phyloP scores from a whole-genome alignment of 1,140 invertebrate species.

The Ctenoplectra terminalis region DNA sequence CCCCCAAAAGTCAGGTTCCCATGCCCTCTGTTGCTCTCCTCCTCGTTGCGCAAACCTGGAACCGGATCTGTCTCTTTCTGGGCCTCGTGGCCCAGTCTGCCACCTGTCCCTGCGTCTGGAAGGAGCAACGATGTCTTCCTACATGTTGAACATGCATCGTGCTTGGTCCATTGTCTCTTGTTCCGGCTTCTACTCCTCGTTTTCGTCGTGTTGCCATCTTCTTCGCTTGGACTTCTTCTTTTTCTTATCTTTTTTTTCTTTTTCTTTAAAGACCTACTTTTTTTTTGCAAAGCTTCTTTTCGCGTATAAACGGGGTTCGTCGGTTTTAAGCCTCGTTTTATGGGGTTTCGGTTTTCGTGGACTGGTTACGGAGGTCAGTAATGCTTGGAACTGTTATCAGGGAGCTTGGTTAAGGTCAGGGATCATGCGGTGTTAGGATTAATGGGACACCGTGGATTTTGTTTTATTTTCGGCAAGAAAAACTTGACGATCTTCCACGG shows the following conservation, averaged over 20 bases:
- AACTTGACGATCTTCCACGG: too few relatives aligned
- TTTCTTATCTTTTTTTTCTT: neutral
- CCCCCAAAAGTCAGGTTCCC: constrained; percentile 82
- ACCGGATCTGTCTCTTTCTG: constrained; percentile 65
- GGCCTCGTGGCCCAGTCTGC: constrained; percentile 71
- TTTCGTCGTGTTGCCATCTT: constrained; percentile 6
- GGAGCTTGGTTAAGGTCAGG: neutral
- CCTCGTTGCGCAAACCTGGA: constrained; percentile 32
- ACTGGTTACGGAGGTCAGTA: neutral
- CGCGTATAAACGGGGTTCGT: too few relatives aligned
- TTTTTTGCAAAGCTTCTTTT: neutral
- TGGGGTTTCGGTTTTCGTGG: neutral
- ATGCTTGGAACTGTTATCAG: neutral
- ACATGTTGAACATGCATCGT: constrained; percentile 79
- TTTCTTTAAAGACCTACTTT: neutral
- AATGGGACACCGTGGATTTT: too few relatives aligned
- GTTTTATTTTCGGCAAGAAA: too few relatives aligned
- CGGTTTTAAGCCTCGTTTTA: neutral
- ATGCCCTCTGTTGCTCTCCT: constrained; percentile 72
- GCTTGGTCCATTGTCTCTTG: constrained; percentile 49
- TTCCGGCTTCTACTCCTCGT: constrained; percentile 38
- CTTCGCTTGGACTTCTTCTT: too few relatives aligned
- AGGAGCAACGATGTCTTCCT: constrained; percentile 74
- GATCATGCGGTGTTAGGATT: too few relatives aligned
- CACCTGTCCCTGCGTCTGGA: constrained; percentile 81